Evolutionary conservation across 2,888 invertebrate species (phyloP).

Genomic region (Trachelus stipa): DNA sequence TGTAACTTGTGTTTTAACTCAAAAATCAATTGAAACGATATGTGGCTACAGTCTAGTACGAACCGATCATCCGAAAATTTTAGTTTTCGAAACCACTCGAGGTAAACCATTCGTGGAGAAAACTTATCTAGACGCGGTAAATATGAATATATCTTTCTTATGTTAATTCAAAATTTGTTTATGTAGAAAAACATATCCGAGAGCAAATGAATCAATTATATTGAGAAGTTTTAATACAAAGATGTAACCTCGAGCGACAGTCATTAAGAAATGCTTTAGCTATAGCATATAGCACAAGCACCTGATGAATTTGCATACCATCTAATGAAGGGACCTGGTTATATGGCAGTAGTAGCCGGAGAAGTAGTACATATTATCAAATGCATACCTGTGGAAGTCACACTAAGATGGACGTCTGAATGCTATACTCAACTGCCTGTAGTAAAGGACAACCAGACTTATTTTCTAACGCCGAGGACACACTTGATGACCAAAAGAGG

Average conservation of each 20-base stretch:
- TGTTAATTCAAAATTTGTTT: conserved; percentile 17
- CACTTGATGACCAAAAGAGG: conserved; percentile 33
- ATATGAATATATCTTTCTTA: conserved; percentile 7
- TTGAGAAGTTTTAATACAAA: conserved; percentile 1
- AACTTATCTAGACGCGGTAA: not conserved
- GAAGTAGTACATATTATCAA: conserved; percentile 36
- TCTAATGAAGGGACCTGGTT: conserved; percentile 32
- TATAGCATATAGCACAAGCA: conserved; percentile 30
- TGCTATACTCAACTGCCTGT: not conserved
- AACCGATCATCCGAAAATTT: conserved; percentile 18
- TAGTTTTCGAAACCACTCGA: not conserved
- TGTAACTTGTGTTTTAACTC: too few species aligned
- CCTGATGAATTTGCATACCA: conserved; percentile 33
- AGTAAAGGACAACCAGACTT: not conserved
- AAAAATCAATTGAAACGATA: not conserved
- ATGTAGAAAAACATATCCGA: conserved; percentile 10
- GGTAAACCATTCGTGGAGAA: not conserved
- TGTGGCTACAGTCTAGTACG: conserved; percentile 12
- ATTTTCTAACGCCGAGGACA: conserved; percentile 10
- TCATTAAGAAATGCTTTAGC: conserved; percentile 33
- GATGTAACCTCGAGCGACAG: conserved; percentile 24
- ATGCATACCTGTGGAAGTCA: conserved; percentile 30
- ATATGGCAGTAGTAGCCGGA: conserved; percentile 34
- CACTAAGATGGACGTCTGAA: conserved; percentile 19
- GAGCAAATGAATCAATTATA: conserved; percentile 2